phyloP scores from a whole-genome alignment of 2,888 invertebrate species.

The Falcaria lacertinaria region DNA sequence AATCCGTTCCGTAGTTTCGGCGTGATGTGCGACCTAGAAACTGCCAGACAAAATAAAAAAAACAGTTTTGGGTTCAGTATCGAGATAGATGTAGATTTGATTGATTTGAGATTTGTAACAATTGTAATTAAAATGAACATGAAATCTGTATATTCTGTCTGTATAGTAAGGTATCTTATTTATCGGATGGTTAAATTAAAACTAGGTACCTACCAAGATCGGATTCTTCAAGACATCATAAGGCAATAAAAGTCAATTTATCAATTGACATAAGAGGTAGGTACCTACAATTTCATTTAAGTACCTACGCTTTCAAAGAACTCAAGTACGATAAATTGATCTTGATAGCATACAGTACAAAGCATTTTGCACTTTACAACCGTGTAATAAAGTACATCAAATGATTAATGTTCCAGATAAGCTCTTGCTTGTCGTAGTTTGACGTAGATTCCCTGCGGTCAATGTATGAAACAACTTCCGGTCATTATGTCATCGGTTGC shows the following conservation, averaged over 20 bases:
- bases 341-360: neutral
- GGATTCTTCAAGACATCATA: conserved; percentile 1
- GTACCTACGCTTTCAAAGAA: conserved; percentile 13
- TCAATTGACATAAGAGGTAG: conserved; percentile 25
- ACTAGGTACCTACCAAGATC: conserved; percentile 2
- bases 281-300: neutral
- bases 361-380: neutral
- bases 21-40: too few species aligned
- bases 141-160: too few species aligned
- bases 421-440: neutral
- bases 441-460: conserved; percentile 9
- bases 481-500: conserved; percentile 22
- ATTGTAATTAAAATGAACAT: too few species aligned
- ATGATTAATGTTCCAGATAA: neutral
- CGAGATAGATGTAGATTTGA: too few species aligned
- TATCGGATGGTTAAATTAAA: too few species aligned
- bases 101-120: too few species aligned
- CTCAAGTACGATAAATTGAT: conserved; percentile 14
- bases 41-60: too few species aligned
- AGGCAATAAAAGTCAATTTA: conserved; percentile 29
- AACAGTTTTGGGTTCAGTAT: too few species aligned
- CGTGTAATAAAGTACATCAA: neutral
- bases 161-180: conserved; percentile 10
- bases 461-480: conserved; percentile 25
- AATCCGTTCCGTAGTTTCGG: too few species aligned